phyloP scores from a whole-genome alignment of 1,140 invertebrate species.

The Drosophila lini region DNA sequence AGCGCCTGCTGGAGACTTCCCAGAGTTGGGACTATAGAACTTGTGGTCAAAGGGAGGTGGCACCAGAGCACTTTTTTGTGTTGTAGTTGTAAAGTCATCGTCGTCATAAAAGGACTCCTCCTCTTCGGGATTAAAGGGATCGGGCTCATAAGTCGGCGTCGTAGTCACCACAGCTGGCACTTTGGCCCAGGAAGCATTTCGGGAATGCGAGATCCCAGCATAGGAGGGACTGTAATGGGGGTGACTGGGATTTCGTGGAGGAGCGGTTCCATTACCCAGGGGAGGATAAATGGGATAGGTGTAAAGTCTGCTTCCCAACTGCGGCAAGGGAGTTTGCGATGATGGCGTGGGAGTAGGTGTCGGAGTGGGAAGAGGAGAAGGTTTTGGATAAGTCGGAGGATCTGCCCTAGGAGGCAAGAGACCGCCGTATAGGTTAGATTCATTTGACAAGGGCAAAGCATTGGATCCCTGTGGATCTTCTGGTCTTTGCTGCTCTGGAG shows the following conservation, averaged over 20 bases:
- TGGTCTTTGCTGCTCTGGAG: constrained; percentile 1
- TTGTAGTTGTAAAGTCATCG: constrained; percentile 34
- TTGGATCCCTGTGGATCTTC: neutral
- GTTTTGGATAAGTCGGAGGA: neutral
- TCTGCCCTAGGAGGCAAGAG: constrained; percentile 38
- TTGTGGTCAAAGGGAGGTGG: constrained; percentile 62
- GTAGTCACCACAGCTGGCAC: constrained; percentile 34
- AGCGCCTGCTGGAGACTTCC: neutral
- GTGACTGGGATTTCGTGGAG: constrained; percentile 15
- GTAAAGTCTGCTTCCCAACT: constrained; percentile 37
- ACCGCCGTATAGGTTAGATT: constrained; percentile 65
- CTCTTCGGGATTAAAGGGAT: constrained; percentile 34
- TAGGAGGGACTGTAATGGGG: constrained; percentile 79
- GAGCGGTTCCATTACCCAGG: constrained; percentile 27
- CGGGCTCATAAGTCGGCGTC: constrained; percentile 1
- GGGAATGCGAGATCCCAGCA: constrained; percentile 72
- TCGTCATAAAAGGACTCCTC: constrained; percentile 44
- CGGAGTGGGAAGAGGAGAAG: neutral
- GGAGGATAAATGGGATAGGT: constrained; percentile 61
- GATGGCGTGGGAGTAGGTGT: neutral
- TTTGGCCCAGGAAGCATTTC: constrained; percentile 65
- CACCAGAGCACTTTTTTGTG: constrained; percentile 1
- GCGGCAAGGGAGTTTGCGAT: constrained; percentile 9
- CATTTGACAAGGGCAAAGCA: constrained; percentile 15
- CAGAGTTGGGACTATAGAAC: constrained; percentile 53